These are phyloP conservation scores for Limnodromus scolopaceus DNA, from an alignment of 2,797 vertebrate species.

Conservation along the genomic window DNA sequence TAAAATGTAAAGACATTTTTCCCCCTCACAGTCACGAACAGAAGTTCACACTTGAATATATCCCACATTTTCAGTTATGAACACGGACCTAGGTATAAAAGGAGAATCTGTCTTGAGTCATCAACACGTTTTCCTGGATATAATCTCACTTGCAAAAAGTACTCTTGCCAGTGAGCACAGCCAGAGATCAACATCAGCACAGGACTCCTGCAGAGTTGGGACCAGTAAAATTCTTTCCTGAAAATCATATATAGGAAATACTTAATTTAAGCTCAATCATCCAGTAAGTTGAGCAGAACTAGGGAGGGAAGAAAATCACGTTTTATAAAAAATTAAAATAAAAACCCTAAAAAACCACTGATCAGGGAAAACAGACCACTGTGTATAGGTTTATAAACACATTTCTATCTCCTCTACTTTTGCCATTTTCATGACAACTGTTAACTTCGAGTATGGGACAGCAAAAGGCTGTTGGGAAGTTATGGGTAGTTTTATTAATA, in stretches of 20 bases:
- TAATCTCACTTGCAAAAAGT: background rate
- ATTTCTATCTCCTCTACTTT: background rate
- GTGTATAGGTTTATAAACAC: background rate
- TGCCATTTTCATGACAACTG: background rate
- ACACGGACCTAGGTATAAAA: background rate
- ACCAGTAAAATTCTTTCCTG: background rate
- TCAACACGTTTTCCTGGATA: background rate
- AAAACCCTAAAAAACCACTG: background rate
- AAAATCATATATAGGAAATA: background rate
- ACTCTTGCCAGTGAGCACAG: background rate
- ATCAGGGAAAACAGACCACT: background rate
- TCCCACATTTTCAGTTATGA: background rate
- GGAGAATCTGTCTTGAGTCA: background rate
- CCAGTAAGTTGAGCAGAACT: background rate
- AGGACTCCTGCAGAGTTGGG: background rate
- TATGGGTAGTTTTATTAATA: background rate
- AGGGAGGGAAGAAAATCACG: background rate
- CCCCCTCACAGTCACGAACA: background rate
- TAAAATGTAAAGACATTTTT: background rate
- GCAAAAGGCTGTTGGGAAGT: background rate
- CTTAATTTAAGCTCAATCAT: slow-evolving; percentile 1
- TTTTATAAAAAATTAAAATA: background rate
- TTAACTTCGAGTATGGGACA: background rate
- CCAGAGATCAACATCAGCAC: background rate
- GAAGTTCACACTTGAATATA: slow-evolving; percentile 1